These are phyloP conservation scores for Gonioctena quinquepunctata DNA, from an alignment of 1,140 invertebrate genomes.

Conservation along the genomic window DNA sequence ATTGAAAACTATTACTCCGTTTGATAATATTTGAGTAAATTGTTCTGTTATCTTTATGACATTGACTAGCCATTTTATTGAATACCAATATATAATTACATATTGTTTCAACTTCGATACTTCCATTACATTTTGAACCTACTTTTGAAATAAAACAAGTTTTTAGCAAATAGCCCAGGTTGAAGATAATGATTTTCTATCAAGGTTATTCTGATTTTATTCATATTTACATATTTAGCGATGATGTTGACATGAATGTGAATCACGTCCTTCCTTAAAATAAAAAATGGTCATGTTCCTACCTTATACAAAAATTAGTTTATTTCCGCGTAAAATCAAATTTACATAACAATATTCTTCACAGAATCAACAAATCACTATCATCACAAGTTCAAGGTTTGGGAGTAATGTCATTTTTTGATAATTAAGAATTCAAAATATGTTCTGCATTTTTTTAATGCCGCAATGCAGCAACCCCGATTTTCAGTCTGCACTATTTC, in stretches of 20 bases:
- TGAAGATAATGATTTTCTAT: constrained; percentile 1
- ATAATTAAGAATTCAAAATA: neutral
- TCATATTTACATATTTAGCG: neutral
- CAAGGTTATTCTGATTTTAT: constrained; percentile 2
- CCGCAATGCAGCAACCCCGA: neutral
- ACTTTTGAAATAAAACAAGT: no score
- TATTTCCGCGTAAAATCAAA: no score
- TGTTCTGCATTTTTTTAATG: neutral
- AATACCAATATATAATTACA: no score
- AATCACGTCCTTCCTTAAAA: neutral
- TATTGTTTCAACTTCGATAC: no score
- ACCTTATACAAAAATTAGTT: neutral
- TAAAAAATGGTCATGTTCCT: neutral
- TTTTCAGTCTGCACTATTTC: neutral
- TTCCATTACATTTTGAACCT: no score
- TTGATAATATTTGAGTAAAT: neutral
- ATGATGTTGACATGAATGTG: neutral
- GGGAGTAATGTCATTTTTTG: neutral
- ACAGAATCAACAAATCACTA: neutral
- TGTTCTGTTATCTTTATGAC: neutral
- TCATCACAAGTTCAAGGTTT: neutral
- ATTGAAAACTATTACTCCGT: neutral
- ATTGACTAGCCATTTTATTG: neutral
- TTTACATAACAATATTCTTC: neutral
- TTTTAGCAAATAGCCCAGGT: no score